phyloP scores from a whole-genome alignment of 1,140 invertebrate genomes.

The Calephelis virginiensis region DNA sequence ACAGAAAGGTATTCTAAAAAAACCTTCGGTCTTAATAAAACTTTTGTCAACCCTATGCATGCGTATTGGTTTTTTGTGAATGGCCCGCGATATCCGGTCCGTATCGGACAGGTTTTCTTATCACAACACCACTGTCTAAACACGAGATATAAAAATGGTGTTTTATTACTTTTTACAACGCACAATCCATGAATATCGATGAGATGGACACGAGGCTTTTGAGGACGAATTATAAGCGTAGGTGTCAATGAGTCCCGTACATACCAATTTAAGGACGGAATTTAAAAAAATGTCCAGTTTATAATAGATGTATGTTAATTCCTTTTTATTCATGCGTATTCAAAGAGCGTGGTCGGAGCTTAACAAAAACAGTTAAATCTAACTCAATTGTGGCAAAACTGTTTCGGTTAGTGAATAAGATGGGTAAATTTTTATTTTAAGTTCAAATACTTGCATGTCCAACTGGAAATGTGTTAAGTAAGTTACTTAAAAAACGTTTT shows the following conservation, averaged over 20 bases:
- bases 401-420: too few species aligned
- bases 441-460: too few species aligned
- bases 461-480: too few species aligned
- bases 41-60: constrained; percentile 31
- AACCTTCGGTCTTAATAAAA: background rate
- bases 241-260: constrained; percentile 61
- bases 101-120: constrained; percentile 70
- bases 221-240: constrained; percentile 53
- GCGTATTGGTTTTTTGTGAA: constrained; percentile 72
- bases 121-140: constrained; percentile 75
- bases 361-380: constrained; percentile 50
- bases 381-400: too few species aligned
- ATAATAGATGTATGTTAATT: constrained; percentile 56
- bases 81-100: constrained; percentile 72
- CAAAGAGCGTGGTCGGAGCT: constrained; percentile 37
- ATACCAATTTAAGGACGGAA: constrained; percentile 55
- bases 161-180: constrained; percentile 74
- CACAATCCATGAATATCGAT: constrained; percentile 60
- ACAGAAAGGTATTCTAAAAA: background rate
- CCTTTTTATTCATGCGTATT: constrained; percentile 52
- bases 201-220: constrained; percentile 51
- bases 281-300: constrained; percentile 47
- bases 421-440: too few species aligned
- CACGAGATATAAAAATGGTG: constrained; percentile 74
- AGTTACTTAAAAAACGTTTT: too few species aligned